Evolutionary conservation across 1,140 invertebrate genomes (phyloP), one percentile per base, ranked within the genome.

Genomic region (Adoxophyes honmai): DNA sequence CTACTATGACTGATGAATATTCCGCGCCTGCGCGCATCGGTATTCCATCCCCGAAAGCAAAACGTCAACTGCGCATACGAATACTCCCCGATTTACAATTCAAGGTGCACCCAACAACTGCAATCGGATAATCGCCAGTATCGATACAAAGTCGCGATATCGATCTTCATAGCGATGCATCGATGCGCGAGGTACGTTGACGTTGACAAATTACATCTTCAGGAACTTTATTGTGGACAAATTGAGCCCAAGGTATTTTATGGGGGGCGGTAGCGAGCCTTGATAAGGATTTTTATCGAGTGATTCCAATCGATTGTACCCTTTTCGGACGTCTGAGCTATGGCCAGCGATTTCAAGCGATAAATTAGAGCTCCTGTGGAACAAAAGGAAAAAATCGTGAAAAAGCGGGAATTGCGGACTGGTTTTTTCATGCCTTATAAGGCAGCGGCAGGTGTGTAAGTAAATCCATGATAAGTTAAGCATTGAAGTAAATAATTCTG

Each of bases 201-300:
- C 81, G 70, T 78, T 78, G 81, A 86, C 81, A 81, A 84, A 84
- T 84, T 78, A 72, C 73, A 66, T 64, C 66, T 75, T 70, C 62
- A 64, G 66, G 61, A 62, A 71, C 52, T 74, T 78, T 75, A 74
- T 72, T 66, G 64, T 68, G 51, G 73, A 77, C 79, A 77, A 82
- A 82, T 85, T 82, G 80, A 75, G 69, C 68, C 76, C 69, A 66
- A 64, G 51, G 71, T 76, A 68, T 76, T 77, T 28, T 73, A 69
- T 74, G 64, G 52, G 55, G 39, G 53, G 66, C 55, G 21, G 34
- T 38, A 55, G 63, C 57, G 57, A 67, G 21, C 21, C 44, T 57
- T 52, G 63, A 67, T 63, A 60, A 55, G 66, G 55, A 65, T 62
- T 73, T 67, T 65, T 63, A 68, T 69, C 62, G 61, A 54, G 60